Percentiles rank a stretch among this genome's conserved stretches.
Conservation (phyloP, 1,140 invertebrate genomes). For the Caenorhabditis inopinata region DNA sequence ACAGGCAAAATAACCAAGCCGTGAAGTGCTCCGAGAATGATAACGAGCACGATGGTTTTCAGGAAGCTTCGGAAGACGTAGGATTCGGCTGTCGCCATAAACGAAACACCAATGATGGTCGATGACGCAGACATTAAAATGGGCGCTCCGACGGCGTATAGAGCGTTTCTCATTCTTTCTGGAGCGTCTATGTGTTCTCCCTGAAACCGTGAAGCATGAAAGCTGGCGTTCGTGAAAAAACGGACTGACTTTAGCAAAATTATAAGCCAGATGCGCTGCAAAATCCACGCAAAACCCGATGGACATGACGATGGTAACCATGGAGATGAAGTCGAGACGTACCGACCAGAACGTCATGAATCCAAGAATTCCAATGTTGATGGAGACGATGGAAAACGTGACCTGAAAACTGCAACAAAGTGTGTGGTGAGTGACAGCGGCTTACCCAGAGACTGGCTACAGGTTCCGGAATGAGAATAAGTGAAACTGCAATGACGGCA, state of each 20-base stretch:
- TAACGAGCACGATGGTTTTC: slow-evolving; percentile 93
- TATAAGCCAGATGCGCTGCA: slow-evolving; percentile 93
- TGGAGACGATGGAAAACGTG: slow-evolving; percentile 89
- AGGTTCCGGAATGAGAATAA: slow-evolving; percentile 90
- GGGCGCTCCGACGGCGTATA: slow-evolving; percentile 85
- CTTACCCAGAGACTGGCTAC: slow-evolving; percentile 85
- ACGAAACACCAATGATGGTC: slow-evolving; percentile 82
- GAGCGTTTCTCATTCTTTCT: slow-evolving; percentile 76
- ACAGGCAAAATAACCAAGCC: slow-evolving; percentile 71
- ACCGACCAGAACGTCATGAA: slow-evolving; percentile 95
- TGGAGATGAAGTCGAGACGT: slow-evolving; percentile 91
- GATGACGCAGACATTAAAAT: slow-evolving; percentile 87
- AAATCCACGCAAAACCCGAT: slow-evolving; percentile 97
- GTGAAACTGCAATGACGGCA: slow-evolving; percentile 90
- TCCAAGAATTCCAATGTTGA: slow-evolving; percentile 88
- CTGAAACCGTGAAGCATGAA: slow-evolving; percentile 75
- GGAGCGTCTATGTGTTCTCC: slow-evolving; percentile 69
- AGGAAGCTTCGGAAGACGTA: slow-evolving; percentile 98
- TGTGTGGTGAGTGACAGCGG: neutral
- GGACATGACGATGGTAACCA: slow-evolving; percentile 98
- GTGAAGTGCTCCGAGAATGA: slow-evolving; percentile 72
- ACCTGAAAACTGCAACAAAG: too few relatives aligned
- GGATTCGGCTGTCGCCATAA: slow-evolving; percentile 82
- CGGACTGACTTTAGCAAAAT: slow-evolving; percentile 75
- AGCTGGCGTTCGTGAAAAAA: too few relatives aligned